Evolutionary conservation across 1,140 invertebrate species (phyloP).

Genomic region (Drosophila navojoa): DNA sequence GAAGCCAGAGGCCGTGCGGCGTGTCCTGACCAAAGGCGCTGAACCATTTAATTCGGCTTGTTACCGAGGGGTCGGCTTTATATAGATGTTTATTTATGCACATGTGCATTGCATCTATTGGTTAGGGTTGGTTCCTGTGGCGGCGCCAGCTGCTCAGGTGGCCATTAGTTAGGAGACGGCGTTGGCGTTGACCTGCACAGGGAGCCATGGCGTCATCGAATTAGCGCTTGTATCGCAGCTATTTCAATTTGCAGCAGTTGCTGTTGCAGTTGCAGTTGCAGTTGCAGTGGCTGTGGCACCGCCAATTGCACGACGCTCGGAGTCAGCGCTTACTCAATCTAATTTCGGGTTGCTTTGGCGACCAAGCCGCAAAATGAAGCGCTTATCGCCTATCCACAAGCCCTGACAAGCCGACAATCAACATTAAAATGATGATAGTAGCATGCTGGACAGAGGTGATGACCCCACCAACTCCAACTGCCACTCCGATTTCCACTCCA

Average conservation of each 20-base stretch:
- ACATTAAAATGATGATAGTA: slow-evolving; percentile 49
- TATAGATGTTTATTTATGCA: slow-evolving; percentile 6
- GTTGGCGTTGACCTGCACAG: not conserved
- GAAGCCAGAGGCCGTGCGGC: not conserved
- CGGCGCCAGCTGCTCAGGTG: slow-evolving; percentile 24
- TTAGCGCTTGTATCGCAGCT: slow-evolving; percentile 38
- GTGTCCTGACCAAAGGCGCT: slow-evolving; percentile 10
- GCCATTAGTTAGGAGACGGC: slow-evolving; percentile 32
- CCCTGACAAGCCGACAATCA: slow-evolving; percentile 41
- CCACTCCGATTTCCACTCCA: not conserved
- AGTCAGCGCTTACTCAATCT: slow-evolving; percentile 24
- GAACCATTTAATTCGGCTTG: slow-evolving; percentile 15
- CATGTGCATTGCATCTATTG: not conserved
- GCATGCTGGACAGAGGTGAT: slow-evolving; percentile 17
- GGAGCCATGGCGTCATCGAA: slow-evolving; percentile 31
- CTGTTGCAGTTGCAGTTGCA: slow-evolving; percentile 11
- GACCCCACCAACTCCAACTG: not conserved
- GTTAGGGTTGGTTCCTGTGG: not conserved
- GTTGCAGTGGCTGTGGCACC: not conserved
- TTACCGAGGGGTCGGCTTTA: not conserved
- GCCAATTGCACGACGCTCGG: slow-evolving; percentile 2
- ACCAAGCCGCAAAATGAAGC: slow-evolving; percentile 17
- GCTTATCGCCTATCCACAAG: slow-evolving; percentile 6
- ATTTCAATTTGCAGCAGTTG: slow-evolving; percentile 39
- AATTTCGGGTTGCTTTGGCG: slow-evolving; percentile 11